Base-by-base conservation (phyloP, 2,888 invertebrate genomes). In the Microchrysa polita region DNA sequence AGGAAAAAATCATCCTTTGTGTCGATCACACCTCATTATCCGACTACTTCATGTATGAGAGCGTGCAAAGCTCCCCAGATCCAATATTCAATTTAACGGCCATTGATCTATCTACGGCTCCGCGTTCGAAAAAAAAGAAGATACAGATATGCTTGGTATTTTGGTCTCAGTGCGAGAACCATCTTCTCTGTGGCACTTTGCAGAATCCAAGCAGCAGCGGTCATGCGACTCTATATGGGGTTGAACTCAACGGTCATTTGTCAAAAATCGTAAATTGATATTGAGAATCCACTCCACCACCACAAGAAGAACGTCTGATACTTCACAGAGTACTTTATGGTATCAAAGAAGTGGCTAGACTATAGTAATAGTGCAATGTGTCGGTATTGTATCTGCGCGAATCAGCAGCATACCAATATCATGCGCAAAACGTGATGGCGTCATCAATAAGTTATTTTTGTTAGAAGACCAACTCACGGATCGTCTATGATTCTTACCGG, bases 21-120 rank as follows among this genome's bases (percentile, higher is more conserved):
- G 27, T 69, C 34, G 69, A 69, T 69, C 69, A 57, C 69, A 69
- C 69, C 69, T 69, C 57, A 69, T 69, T 69, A 69, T 67, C 34
- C 34, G 27, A 34, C 65, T 18, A 69, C 69, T 69, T 69, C 69
- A 57, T 23, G 65, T 44, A 69, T n/a, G n/a, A n/a, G n/a, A n/a
- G n/a, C n/a, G n/a, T n/a, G n/a, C n/a, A n/a, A n/a, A n/a, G n/a
- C n/a, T n/a, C n/a, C n/a, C 69, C 57, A 55, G 27, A 34, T 69
- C 18, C 18, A 57, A 57, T n/a, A n/a, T 57, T 69, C 69, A 55
- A 69, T 69, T 55, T 42, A 18, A 14, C 55, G 69, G 69, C 12
- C 69, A 57, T 69, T 69, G 69, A 69, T 69, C 69, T 57, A 34
- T 27, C 40, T n/a, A n/a, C n/a, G n/a, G n/a, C n/a, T n/a, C n/a